phyloP scores from a whole-genome alignment of 2,797 vertebrate species.

The Champsocephalus gunnari region DNA sequence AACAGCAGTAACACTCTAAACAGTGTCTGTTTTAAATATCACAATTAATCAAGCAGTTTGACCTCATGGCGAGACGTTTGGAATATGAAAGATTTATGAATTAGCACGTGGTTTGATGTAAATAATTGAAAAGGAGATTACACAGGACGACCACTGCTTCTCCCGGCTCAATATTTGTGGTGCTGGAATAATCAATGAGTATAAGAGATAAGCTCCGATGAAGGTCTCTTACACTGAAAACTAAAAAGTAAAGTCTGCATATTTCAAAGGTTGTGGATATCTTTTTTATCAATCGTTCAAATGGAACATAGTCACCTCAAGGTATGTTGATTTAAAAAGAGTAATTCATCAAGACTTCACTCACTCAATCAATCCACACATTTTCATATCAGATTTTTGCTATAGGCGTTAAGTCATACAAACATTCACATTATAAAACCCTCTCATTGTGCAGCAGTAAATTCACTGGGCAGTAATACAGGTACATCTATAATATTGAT shows the following conservation, averaged over 20 bases:
- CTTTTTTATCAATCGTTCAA: not conserved
- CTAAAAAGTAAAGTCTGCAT: too few relatives aligned
- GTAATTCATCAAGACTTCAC: not conserved
- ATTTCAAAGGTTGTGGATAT: too few relatives aligned
- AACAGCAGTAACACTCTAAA: not conserved
- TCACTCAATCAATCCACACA: conserved; percentile 12
- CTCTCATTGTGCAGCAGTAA: conserved; percentile 1
- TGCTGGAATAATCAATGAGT: too few relatives aligned
- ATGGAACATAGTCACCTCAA: not conserved
- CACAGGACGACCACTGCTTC: too few relatives aligned
- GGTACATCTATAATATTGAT: conserved; percentile 16
- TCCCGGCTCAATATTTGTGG: too few relatives aligned
- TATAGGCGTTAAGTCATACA: not conserved
- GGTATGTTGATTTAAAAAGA: conserved; percentile 19
- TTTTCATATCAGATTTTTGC: not conserved
- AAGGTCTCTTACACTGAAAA: too few relatives aligned
- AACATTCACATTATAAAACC: not conserved
- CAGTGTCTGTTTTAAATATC: not conserved
- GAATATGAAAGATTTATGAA: not conserved
- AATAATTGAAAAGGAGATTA: conserved; percentile 4
- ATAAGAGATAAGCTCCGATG: too few relatives aligned
- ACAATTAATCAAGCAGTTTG: not conserved
- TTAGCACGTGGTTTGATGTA: not conserved
- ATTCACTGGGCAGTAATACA: not conserved
- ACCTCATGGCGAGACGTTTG: not conserved